Evolutionary conservation across 2,113 vertebrate species (phyloP).

Genomic region (Phrynosoma blainvillii): DNA sequence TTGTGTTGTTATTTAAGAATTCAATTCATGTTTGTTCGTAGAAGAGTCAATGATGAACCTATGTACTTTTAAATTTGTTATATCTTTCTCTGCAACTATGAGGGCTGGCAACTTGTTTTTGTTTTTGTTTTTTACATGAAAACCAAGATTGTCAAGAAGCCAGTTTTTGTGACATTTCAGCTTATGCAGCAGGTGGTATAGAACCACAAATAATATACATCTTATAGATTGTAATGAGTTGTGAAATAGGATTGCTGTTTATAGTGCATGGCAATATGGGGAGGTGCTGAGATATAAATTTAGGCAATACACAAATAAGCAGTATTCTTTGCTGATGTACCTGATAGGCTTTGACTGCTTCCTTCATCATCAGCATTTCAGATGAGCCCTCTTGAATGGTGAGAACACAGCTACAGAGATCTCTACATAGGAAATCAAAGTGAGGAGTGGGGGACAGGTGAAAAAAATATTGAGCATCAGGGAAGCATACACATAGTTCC

Average conservation of each 20-base stretch:
- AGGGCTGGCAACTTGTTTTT: neutral
- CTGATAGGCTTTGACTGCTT: constrained; percentile 82
- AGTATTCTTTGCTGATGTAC: constrained; percentile 66
- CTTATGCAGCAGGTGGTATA: neutral
- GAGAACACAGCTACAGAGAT: constrained; percentile 84
- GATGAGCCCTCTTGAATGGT: constrained; percentile 75
- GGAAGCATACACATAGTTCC: neutral
- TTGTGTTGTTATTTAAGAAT: neutral
- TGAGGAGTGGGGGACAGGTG: neutral
- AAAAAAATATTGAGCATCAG: neutral
- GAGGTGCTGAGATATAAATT: neutral
- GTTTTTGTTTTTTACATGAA: neutral
- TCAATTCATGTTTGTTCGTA: neutral
- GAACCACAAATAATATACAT: neutral
- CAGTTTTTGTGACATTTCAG: neutral
- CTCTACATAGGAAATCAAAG: constrained; percentile 65
- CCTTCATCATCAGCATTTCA: constrained; percentile 75
- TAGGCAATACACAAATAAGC: neutral
- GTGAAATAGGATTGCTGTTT: neutral
- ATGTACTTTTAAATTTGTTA: neutral
- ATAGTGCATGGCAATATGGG: no score
- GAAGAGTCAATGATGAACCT: neutral
- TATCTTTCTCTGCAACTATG: neutral
- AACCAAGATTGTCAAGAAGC: neutral
- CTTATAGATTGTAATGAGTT: neutral